phyloP scores from a whole-genome alignment of 2,888 invertebrate genomes.

The Agonopterix subpropinquella region DNA sequence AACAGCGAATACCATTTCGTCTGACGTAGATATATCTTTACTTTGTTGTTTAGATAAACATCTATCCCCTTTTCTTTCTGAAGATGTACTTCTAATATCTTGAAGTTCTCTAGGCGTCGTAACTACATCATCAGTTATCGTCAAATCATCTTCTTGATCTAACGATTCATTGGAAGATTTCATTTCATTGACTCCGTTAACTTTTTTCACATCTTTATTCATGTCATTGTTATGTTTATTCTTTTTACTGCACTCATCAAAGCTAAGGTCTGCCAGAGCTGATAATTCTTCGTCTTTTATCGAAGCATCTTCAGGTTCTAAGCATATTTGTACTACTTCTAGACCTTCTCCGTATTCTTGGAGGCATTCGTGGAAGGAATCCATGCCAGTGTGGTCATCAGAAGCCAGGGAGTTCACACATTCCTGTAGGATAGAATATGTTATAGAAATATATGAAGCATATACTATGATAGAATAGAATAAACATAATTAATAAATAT shows the following conservation, averaged over 20 bases:
- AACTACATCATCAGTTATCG: conserved; percentile 63
- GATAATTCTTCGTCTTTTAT: conserved; percentile 71
- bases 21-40: conserved; percentile 69
- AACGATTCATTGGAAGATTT: conserved; percentile 59
- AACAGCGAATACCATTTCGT: conserved; percentile 72
- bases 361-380: conserved; percentile 79
- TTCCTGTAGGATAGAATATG: conserved; percentile 50
- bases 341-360: conserved; percentile 79
- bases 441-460: neutral
- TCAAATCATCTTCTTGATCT: conserved; percentile 67
- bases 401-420: conserved; percentile 73
- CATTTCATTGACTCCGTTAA: conserved; percentile 44
- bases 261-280: conserved; percentile 59
- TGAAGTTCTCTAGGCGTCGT: conserved; percentile 52
- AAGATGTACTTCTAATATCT: conserved; percentile 49
- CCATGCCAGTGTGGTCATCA: conserved; percentile 78
- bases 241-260: conserved; percentile 52
- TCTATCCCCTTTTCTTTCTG: conserved; percentile 38
- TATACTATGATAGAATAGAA: too few species aligned
- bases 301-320: conserved; percentile 75
- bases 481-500: too few species aligned
- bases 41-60: conserved; percentile 64
- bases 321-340: conserved; percentile 77
- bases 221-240: conserved; percentile 23
- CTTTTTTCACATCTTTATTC: conserved; percentile 21